Evolutionary conservation across 2,113 vertebrate genomes (phyloP).

Genomic region (Siniperca chuatsi): DNA sequence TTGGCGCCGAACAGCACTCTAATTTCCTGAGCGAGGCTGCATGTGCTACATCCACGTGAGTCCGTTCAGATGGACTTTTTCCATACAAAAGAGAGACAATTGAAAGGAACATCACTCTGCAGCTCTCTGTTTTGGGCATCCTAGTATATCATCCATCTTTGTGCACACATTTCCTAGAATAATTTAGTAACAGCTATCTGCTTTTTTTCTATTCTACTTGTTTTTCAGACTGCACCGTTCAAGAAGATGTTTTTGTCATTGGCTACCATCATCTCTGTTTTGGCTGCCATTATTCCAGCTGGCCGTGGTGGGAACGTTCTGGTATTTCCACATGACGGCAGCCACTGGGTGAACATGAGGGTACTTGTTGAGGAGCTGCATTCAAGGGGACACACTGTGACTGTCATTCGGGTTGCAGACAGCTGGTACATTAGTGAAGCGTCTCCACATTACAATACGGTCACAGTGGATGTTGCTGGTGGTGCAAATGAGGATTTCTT

Average conservation of each 20-base stretch:
- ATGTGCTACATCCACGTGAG: conserved; percentile 31
- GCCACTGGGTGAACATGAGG: conserved; percentile 83
- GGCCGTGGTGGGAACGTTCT: conserved; percentile 67
- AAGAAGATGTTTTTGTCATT: conserved; percentile 40
- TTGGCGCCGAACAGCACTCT: conserved; percentile 29
- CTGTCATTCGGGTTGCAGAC: conserved; percentile 65
- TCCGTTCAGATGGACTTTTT: not conserved
- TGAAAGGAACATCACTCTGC: not conserved
- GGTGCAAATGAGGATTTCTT: conserved; percentile 74
- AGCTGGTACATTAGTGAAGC: conserved; percentile 80
- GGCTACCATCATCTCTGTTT: conserved; percentile 15
- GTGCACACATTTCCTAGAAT: not conserved
- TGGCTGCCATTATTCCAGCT: conserved; percentile 8
- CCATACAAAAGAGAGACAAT: conserved; percentile 1
- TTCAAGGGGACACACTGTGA: conserved; percentile 67
- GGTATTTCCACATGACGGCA: conserved; percentile 79
- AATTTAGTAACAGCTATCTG: not conserved
- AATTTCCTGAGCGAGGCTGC: conserved; percentile 35
- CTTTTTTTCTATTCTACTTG: not conserved
- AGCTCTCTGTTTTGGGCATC: not conserved
- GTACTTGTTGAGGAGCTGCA: conserved; percentile 73
- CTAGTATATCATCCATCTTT: not conserved
- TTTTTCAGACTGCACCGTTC: conserved; percentile 17
- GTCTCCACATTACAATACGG: conserved; percentile 62
- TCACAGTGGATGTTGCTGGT: conserved; percentile 56